Evolutionary conservation across 2,888 invertebrate genomes (phyloP).

Genomic region (Lingula anatina): DNA sequence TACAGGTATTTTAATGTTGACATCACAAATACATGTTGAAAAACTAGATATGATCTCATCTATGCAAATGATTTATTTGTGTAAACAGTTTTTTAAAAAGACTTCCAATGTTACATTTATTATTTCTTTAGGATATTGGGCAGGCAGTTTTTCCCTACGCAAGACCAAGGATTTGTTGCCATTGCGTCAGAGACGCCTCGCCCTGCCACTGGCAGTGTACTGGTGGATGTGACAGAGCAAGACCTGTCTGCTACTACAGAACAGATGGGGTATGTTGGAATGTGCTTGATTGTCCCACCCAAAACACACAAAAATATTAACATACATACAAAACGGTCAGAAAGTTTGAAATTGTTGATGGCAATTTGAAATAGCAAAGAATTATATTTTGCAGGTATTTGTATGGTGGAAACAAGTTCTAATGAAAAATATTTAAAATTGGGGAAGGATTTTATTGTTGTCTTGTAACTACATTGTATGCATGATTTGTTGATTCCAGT

Average conservation of each 20-base stretch:
- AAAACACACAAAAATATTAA: background rate
- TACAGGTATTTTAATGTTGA: too few species aligned
- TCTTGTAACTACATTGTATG: background rate
- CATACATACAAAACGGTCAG: too few species aligned
- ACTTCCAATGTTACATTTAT: too few species aligned
- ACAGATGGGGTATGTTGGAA: conserved; percentile 34
- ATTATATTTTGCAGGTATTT: too few species aligned
- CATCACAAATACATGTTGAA: too few species aligned
- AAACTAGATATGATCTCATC: too few species aligned
- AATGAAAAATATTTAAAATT: too few species aligned
- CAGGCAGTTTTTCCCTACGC: conserved; percentile 29
- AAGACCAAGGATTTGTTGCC: conserved; percentile 33
- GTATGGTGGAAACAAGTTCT: too few species aligned
- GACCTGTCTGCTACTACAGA: conserved; percentile 24
- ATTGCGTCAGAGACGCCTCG: conserved; percentile 23
- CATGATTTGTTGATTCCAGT: conserved; percentile 14
- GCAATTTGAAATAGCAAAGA: too few species aligned
- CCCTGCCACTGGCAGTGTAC: conserved; percentile 20
- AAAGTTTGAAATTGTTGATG: too few species aligned
- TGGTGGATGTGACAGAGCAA: conserved; percentile 34
- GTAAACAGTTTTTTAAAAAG: too few species aligned
- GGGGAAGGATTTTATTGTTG: background rate
- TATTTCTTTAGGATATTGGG: conserved; percentile 46
- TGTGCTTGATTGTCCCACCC: background rate
- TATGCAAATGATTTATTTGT: too few species aligned